Base-by-base conservation (phyloP, 2,888 invertebrate genomes). In the Dynastes maya region DNA sequence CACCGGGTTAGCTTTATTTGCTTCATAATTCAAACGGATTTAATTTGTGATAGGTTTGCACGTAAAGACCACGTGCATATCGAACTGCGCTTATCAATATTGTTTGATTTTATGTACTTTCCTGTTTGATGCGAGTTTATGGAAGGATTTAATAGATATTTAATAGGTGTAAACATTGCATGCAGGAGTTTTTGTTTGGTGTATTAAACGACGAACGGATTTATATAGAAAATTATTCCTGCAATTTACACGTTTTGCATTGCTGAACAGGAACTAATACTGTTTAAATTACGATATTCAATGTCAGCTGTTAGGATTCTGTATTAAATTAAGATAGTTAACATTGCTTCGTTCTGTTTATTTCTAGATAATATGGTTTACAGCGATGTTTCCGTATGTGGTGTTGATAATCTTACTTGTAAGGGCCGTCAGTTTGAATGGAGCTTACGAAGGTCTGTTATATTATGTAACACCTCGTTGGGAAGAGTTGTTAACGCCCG, bases 341-440 rank as follows among this genome's bases (percentile, higher is more conserved):
- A 45, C 11, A 11, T 1, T 11, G 37, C 13, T 6, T 51, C 6
- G 4, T 45, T 45, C 9, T 74, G 29, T 45, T 77, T 71, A 71
- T 79, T 85, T 84, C 76, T 88, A 93, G 91, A 93, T 89, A 45
- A 94, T 95, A 83, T 95, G 94, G 94, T 94, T 95, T 88, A 93
- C 94, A 16, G 95, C 95, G 6, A 86, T 94, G 82, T 94, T 94
- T 86, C 95, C 95, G 8, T 95, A 95, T 86, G 90, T 92, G 65
- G 94, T 95, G 40, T 90, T 95, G 81, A 88, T 92, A 81, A 91
- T 93, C 79, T 90, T 95, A 82, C 89, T 94, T 85, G 90, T 92
- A 68, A 89, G 94, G 80, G 93, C 94, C 5, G 90, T 94, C 71
- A 94, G 93, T 0, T 87, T 95, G 81, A 91, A 92, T 1, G 95